Evolutionary conservation across 2,888 invertebrate species (phyloP).

Genomic region (Melikaiella ostensackeni): DNA sequence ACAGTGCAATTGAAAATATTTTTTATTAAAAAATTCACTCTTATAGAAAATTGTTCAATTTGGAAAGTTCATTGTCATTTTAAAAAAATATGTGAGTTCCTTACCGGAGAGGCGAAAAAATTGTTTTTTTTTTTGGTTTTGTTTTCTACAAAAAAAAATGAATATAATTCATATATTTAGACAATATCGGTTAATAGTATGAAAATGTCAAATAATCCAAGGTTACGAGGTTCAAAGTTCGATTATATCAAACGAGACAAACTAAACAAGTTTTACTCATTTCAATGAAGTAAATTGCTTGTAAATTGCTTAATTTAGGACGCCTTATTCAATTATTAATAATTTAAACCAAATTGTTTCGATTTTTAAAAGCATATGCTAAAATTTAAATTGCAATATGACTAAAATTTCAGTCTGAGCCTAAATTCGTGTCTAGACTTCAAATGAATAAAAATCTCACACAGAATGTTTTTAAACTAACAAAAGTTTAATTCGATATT

Average conservation of each 20-base stretch:
- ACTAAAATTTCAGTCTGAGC: no score
- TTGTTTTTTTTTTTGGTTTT: neutral
- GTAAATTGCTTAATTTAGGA: neutral
- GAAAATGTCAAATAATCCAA: neutral
- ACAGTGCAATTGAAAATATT: neutral
- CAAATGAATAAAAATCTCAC: no score
- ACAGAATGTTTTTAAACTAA: neutral
- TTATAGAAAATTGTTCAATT: neutral
- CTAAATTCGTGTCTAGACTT: no score
- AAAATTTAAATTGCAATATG: neutral
- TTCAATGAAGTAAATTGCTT: no score
- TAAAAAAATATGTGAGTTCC: neutral
- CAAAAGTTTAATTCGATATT: conserved; percentile 33
- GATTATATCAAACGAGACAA: neutral
- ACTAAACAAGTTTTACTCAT: neutral
- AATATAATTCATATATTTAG: neutral
- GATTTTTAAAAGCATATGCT: no score
- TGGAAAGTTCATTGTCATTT: neutral
- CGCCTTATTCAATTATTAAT: neutral
- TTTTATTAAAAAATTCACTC: neutral
- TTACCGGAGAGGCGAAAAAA: neutral
- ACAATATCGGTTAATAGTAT: neutral
- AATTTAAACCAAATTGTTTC: no score
- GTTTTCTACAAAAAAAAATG: neutral
- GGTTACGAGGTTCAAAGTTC: neutral